Conservation (phyloP, 2,113 vertebrate species). For the human (Homo sapiens) region GRCh38 chr1:231236001-231236500, state of each 20-base stretch:
- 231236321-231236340: not conserved
- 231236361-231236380: not conserved
- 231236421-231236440: not conserved
- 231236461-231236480: not conserved
- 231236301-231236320: not conserved
- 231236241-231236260: not conserved
- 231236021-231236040: not conserved
- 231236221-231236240: not conserved
- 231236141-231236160: not conserved
- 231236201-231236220: not conserved
- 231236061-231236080: not conserved
- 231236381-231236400: not conserved
- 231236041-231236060: not conserved
- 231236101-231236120: not conserved
- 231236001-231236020: not conserved
- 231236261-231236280: not conserved
- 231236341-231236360: not conserved
- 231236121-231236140: not conserved
- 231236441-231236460: not conserved
- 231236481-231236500: not conserved
- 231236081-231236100: not conserved
- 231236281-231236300: not conserved
- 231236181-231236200: not conserved
- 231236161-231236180: not conserved
- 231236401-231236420: not conserved